Evolutionary conservation across 2,888 invertebrate genomes (phyloP).

Genomic region (Acanthosepion pharaonis): DNA sequence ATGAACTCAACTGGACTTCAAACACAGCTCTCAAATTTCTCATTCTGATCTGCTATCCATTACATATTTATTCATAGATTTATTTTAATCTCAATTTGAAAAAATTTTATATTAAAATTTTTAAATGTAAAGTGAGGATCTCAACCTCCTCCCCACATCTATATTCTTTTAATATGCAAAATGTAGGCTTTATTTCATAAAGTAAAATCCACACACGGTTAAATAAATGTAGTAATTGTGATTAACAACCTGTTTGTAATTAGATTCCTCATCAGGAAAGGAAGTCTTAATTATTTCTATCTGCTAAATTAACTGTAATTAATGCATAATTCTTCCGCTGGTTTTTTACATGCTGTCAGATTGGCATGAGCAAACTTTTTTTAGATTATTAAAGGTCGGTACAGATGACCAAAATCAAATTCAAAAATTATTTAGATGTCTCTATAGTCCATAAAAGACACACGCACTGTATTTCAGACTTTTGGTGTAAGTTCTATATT

Average conservation of each 20-base stretch:
- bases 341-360: not conserved
- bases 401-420: not conserved
- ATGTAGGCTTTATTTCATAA: not conserved
- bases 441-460: too few relatives aligned
- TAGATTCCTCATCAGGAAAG: not conserved
- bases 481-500: not conserved
- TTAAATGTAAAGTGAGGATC: not conserved
- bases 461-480: too few relatives aligned
- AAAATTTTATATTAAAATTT: not conserved
- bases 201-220: not conserved
- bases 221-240: conserved; percentile 12
- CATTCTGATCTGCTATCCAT: too few relatives aligned
- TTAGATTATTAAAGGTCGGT: not conserved
- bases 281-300: not conserved
- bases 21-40: too few relatives aligned
- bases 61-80: too few relatives aligned
- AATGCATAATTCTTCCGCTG: not conserved
- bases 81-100: too few relatives aligned
- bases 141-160: not conserved
- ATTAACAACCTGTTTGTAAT: not conserved
- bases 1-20: too few relatives aligned
- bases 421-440: not conserved
- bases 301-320: not conserved
- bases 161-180: not conserved
- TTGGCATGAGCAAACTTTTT: not conserved